A percentile compares a stretch with the other conserved stretches of the same genome.
These are phyloP conservation scores for Oostethus manadensis DNA, from an alignment of 2,113 vertebrate genomes.

Conservation along the genomic window DNA sequence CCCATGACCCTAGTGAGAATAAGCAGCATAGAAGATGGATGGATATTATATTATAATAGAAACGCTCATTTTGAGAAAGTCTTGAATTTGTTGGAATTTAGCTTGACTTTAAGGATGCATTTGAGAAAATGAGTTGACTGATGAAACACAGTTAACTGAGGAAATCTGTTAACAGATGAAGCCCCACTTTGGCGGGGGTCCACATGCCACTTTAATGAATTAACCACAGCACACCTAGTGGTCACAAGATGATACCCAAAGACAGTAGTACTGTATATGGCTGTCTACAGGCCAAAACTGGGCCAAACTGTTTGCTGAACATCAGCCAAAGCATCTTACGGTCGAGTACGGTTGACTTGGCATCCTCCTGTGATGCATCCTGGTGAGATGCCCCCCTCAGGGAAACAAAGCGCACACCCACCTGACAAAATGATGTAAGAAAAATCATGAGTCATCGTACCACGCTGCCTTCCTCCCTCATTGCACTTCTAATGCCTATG, in stretches of 20 bases:
- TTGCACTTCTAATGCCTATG: background rate
- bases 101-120: too few relatives aligned
- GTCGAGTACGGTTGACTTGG: background rate
- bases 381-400: background rate
- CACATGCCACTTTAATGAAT: slow-evolving; percentile 2
- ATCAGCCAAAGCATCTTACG: background rate
- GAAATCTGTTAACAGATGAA: too few relatives aligned
- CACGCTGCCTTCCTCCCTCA: background rate
- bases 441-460: background rate
- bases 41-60: too few relatives aligned
- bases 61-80: too few relatives aligned
- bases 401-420: background rate
- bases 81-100: too few relatives aligned
- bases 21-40: too few relatives aligned
- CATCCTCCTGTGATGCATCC: background rate
- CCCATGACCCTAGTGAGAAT: too few relatives aligned
- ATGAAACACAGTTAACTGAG: too few relatives aligned
- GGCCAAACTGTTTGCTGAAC: background rate
- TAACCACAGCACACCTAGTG: slow-evolving; percentile 22
- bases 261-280: too few relatives aligned
- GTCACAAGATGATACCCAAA: background rate
- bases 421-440: background rate
- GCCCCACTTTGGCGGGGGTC: too few relatives aligned
- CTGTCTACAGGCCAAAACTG: too few relatives aligned
- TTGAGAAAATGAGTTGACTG: too few relatives aligned